A percentile compares a stretch with the other conserved stretches of the same genome.
Conservation (phyloP, 2,888 invertebrate genomes). For the Xanthorhoe spadicearia region DNA sequence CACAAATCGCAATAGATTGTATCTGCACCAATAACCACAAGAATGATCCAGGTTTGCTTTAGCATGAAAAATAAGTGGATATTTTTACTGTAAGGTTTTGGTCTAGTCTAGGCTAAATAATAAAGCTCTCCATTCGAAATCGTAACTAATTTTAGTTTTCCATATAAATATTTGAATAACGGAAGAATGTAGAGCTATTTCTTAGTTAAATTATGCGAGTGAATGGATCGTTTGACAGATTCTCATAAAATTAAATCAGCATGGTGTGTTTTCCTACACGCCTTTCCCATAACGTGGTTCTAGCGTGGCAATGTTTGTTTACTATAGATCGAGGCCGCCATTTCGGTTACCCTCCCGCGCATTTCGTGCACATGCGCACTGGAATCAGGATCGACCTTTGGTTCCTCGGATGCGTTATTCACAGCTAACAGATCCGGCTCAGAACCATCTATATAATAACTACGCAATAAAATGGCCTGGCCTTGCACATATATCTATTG, state of each 20-base stretch:
- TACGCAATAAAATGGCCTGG: slow-evolving; percentile 42
- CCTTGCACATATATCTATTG: slow-evolving; percentile 36
- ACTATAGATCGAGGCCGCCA: slow-evolving; percentile 48
- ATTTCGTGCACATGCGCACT: slow-evolving; percentile 64
- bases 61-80: slow-evolving; percentile 12
- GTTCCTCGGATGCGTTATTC: slow-evolving; percentile 22
- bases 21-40: slow-evolving; percentile 29
- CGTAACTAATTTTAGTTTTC: background rate
- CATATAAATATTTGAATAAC: background rate
- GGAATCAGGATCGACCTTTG: slow-evolving; percentile 33
- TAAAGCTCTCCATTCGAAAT: background rate
- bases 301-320: slow-evolving; percentile 51
- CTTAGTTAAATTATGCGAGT: background rate
- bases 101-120: background rate
- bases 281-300: slow-evolving; percentile 26
- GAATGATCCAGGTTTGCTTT: slow-evolving; percentile 17
- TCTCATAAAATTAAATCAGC: slow-evolving; percentile 15
- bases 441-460: slow-evolving; percentile 25
- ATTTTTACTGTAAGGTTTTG: slow-evolving; percentile 10
- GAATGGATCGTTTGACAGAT: background rate
- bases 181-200: background rate
- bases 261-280: slow-evolving; percentile 10
- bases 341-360: slow-evolving; percentile 51
- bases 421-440: slow-evolving; percentile 26
- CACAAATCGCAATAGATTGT: slow-evolving; percentile 35